Base-by-base conservation (phyloP, 2,797 vertebrate species). In the Pipistrellus pipistrellus region DNA sequence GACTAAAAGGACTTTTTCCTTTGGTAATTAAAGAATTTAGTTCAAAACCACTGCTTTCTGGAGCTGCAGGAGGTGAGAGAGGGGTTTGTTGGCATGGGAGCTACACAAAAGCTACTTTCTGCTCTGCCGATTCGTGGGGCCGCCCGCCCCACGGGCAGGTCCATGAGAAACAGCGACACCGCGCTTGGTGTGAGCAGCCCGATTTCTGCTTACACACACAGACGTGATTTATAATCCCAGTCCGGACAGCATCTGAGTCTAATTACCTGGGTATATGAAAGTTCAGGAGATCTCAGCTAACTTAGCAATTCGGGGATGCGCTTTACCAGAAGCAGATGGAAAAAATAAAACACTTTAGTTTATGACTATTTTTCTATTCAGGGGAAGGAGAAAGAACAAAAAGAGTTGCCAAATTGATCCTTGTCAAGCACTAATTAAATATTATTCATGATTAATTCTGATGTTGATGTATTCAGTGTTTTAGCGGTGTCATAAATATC, bases 381-480 rank as follows among this genome's bases (percentile, higher is more conserved):
- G 96, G 97, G 96, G 95, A 90, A 93, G 81, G 93, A 95, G 44
- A 76, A 72, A 96, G 95, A 98, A 97, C 97, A 97, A 97, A 97
- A 97, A 98, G 98, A 97, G 97, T 98, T 98, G 97, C 97, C 98
- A 98, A 98, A 98, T 98, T 98, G 98, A 98, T 98, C 97, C 97
- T 98, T 98, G 98, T 98, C 98, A 98, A 97, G 98, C 84, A 38
- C 95, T 98, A 98, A 98, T 98, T 98, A 98, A 98, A 98, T 98
- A 98, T 98, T 98, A 98, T 98, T 96, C 97, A 97, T 98, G 98
- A 98, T 98, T 98, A 98, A 98, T 98, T 97, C 96, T 97, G 97
- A 97, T 97, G 96, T 98, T 97, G 98, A 98, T 98, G 96, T 98
- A 98, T 97, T 95, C 95, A 88, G 41, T 96, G 88, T 98, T 98